A percentile compares a stretch with the other conserved stretches of the same genome.
phyloP scores from a whole-genome alignment of 2,113 vertebrate genomes.

The Tringa solitaria region DNA sequence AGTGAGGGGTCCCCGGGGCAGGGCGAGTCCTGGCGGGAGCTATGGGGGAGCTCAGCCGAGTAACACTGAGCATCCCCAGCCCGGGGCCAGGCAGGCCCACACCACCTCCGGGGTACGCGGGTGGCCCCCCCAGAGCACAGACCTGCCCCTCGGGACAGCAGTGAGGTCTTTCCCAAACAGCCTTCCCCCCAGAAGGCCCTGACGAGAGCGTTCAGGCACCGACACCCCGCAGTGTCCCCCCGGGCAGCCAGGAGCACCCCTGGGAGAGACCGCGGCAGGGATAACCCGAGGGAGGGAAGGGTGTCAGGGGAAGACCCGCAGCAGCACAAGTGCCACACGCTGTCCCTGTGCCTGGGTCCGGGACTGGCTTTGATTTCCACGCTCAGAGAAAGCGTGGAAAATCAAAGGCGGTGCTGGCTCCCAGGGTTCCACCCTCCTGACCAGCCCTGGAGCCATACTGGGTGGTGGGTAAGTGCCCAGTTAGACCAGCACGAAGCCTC shows the following conservation, averaged over 20 bases:
- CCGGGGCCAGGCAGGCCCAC: not conserved
- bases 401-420: rapidly evolving
- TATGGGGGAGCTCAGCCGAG: not conserved
- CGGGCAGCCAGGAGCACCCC: rapidly evolving
- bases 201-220: rapidly evolving
- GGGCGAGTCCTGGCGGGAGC: not conserved
- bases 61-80: not conserved
- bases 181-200: rapidly evolving
- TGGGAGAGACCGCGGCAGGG: rapidly evolving
- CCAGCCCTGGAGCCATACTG: not conserved
- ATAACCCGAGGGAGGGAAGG: rapidly evolving
- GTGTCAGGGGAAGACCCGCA: not conserved
- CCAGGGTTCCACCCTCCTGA: not conserved
- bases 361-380: not conserved
- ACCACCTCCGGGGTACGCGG: rapidly evolving
- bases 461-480: not conserved
- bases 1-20: not conserved
- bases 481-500: not conserved
- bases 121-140: not conserved
- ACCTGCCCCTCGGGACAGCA: not conserved
- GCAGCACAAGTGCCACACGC: rapidly evolving
- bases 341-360: not conserved
- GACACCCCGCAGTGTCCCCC: rapidly evolving
- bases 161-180: not conserved
- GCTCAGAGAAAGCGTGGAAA: not conserved